Conservation (phyloP, 2,113 vertebrate species). For the Pelodiscus sinensis region DNA sequence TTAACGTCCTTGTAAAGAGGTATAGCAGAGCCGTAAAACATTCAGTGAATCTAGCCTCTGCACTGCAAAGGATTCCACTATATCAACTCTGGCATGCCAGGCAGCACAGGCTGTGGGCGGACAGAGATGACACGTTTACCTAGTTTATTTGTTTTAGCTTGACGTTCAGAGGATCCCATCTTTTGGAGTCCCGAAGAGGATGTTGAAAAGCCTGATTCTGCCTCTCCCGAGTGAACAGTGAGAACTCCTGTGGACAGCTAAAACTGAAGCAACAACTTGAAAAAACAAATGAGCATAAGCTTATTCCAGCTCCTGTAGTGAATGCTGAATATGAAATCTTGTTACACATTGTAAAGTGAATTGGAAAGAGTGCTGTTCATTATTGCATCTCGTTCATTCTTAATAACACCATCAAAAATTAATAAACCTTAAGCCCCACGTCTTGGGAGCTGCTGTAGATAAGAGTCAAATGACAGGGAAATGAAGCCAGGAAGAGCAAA, state of each 20-base stretch:
- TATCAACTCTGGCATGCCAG: neutral
- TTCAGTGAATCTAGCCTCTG: neutral
- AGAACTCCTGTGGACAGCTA: conserved; percentile 28
- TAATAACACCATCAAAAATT: conserved; percentile 63
- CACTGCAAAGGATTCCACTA: neutral
- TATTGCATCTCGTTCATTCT: conserved; percentile 60
- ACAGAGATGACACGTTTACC: neutral
- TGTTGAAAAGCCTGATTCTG: neutral
- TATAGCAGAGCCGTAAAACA: neutral
- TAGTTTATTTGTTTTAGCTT: neutral
- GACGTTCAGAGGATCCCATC: neutral
- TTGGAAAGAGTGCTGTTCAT: conserved; percentile 60
- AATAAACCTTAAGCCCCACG: conserved; percentile 56
- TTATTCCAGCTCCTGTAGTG: conserved; percentile 31
- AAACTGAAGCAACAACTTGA: conserved; percentile 54
- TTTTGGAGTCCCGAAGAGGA: neutral
- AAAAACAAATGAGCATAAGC: conserved; percentile 51
- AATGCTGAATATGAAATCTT: conserved; percentile 51
- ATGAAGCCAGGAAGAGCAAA: conserved; percentile 28
- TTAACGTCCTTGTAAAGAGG: neutral
- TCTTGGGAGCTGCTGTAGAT: conserved; percentile 49
- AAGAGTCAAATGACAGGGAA: conserved; percentile 38
- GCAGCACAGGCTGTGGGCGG: neutral
- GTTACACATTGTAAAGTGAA: conserved; percentile 64
- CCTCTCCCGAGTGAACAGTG: conserved; percentile 35